phyloP scores from a whole-genome alignment of 1,140 invertebrate species.

The Heliconius melpomene region DNA sequence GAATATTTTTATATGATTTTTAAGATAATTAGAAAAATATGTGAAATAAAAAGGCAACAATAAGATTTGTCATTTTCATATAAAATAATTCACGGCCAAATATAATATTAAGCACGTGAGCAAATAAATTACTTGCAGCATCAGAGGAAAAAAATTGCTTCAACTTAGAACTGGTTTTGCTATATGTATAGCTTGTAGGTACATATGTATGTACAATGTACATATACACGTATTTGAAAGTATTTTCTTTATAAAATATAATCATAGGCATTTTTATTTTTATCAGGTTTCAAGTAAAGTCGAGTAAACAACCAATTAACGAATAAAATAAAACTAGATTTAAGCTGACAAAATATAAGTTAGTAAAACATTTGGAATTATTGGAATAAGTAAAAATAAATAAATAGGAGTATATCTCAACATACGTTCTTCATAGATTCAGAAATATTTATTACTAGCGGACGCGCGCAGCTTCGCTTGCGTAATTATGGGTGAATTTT shows the following conservation, averaged over 20 bases:
- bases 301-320: too few relatives aligned
- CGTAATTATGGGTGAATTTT: too few relatives aligned
- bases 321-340: too few relatives aligned
- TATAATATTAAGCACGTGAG: not conserved
- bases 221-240: not conserved
- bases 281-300: not conserved
- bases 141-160: not conserved
- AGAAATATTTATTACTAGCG: too few relatives aligned
- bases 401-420: too few relatives aligned
- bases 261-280: not conserved
- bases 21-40: not conserved
- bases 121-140: not conserved
- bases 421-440: too few relatives aligned
- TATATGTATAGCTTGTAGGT: not conserved
- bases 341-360: too few relatives aligned
- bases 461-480: too few relatives aligned
- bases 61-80: not conserved
- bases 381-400: too few relatives aligned
- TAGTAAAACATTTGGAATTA: too few relatives aligned
- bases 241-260: not conserved
- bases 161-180: not conserved
- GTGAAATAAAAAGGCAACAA: not conserved
- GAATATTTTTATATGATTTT: not conserved
- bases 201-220: not conserved
- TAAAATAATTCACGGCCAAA: not conserved